Evolutionary conservation across 2,888 invertebrate species (phyloP), one percentile per base, ranked within the genome.

Genomic region (Parnassius glacialis): DNA sequence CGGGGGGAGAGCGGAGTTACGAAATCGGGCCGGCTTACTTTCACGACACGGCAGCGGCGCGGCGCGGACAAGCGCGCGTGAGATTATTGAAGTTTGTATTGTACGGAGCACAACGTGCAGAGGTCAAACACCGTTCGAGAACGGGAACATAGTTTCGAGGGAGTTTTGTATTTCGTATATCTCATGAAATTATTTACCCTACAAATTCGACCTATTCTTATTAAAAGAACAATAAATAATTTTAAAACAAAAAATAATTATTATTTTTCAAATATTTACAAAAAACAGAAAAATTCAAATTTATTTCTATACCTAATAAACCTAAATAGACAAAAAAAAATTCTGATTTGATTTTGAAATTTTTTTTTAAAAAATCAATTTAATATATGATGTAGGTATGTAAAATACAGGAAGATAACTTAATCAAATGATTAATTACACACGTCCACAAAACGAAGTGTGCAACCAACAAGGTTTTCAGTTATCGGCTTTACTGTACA

Each of bases 11-110:
- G 64, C 79, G 73, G 76, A 73, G 76, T 73, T 70, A 80, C 81
- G 75, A 76, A 83, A 83, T 80, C 83, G 81, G 83, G 82, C 79
- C 80, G 76, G 81, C 81, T 84, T 85, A 85, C 87, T 85, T 86
- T 85, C 85, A 79, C 85, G 78, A 82, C 75, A 74, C 71, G 72
- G 70, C 69, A 57, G 61, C 54, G 58, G 52, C 56, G 61, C 55
- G 54, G 65, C 68, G 67, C 67, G 70, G 74, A 72, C 74, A 72
- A 59, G 65, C 68, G 66, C 71, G 70, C 73, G 72, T 69, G 72
- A 71, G 71, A 71, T 70, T 71, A 73, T 69, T 54, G 58, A 65
- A 65, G 63, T 65, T 67, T 64, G 65, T 65, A 52, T 67, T 64
- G 65, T 65, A 55, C 45, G 34, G 47, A 13, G 34, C 48, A 48